phyloP scores from a whole-genome alignment of 1,140 invertebrate genomes.

The Solenopsis fugax region DNA sequence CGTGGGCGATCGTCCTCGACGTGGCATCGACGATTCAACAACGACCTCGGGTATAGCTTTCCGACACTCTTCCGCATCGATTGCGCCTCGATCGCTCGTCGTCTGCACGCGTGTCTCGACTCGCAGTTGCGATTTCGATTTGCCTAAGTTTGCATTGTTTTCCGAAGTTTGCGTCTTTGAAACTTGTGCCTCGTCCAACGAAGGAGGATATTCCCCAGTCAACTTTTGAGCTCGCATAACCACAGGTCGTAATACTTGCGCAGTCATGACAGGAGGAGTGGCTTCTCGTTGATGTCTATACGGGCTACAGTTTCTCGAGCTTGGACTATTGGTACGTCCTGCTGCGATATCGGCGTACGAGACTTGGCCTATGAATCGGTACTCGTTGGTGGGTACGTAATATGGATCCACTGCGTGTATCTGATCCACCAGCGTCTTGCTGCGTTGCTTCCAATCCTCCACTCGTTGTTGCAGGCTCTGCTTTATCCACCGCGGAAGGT shows the following conservation, averaged over 20 bases:
- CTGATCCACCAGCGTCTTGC: conserved; percentile 89
- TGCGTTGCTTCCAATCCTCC: conserved; percentile 89
- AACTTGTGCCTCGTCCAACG: conserved; percentile 24
- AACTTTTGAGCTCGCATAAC: conserved; percentile 51
- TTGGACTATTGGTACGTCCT: conserved; percentile 85
- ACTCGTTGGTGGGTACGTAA: conserved; percentile 87
- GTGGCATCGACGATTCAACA: not conserved
- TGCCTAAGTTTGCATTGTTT: not conserved
- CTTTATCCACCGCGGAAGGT: conserved; percentile 80
- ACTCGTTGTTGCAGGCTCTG: conserved; percentile 90
- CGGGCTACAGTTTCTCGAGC: conserved; percentile 82
- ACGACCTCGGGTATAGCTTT: not conserved
- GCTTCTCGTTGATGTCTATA: conserved; percentile 78
- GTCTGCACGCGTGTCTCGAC: not conserved
- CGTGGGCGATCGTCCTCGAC: conserved; percentile 81
- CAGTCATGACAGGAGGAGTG: conserved; percentile 72
- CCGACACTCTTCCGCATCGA: not conserved
- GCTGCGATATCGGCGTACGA: conserved; percentile 88
- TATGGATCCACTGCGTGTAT: conserved; percentile 92
- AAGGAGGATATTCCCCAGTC: not conserved
- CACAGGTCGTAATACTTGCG: conserved; percentile 75
- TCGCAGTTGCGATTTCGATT: not conserved
- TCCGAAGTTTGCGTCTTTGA: not conserved
- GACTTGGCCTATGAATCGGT: conserved; percentile 83
- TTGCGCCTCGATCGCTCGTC: not conserved